Base-by-base conservation (phyloP, 1,140 invertebrate genomes). In the Pomacea maculata region DNA sequence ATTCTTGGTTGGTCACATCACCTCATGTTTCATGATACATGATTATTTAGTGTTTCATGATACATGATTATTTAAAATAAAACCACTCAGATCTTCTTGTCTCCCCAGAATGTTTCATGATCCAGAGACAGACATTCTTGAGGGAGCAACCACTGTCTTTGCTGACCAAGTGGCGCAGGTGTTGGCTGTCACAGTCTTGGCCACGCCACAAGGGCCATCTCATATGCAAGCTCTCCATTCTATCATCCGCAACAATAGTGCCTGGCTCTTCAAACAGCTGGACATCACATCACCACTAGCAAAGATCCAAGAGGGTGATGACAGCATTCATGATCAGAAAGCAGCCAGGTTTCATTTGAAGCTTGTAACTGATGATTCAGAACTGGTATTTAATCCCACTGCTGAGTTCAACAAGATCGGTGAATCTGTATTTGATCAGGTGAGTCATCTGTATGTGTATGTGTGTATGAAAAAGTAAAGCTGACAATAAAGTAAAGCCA, bases 261-360 rank as follows among this genome's bases (percentile, higher is more conserved):
- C 57, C 10, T 90, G 89, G 89, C 79, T 91, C 12, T 83, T 87
- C 72, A 78, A 81, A 19, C 88, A 89, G 71, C 79, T 91, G 57
- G 88, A 89, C 64, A 86, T 90, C 15, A 80, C 86, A 52, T 82
- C 74, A 55, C 81, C 85, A 10, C 78, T 85, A 34, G 19, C 52
- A 7, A 67, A 65, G 10, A 67, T 12, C 21, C 17, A 71, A n/a
- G 63, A 25, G 4, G 9, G 55, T n/a, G 75, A 17, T 17, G 55
- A 57, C 55, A n/a, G 17, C 15, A n/a, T 54, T 14, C 9, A 25
- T 12, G 71, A 74, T 25, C 17, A 34, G 11, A 80, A 80, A 54
- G 67, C 72, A 12, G 21, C 52, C 57, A 75, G 19, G 64, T 80
- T 80, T 54, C 29, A 55, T 12, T n/a, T 75, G 64, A 54, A 68